Percentiles rank a stretch among this genome's conserved stretches.
Conservation (phyloP, 2,113 vertebrate species). For the Ochotona curzoniae region DNA sequence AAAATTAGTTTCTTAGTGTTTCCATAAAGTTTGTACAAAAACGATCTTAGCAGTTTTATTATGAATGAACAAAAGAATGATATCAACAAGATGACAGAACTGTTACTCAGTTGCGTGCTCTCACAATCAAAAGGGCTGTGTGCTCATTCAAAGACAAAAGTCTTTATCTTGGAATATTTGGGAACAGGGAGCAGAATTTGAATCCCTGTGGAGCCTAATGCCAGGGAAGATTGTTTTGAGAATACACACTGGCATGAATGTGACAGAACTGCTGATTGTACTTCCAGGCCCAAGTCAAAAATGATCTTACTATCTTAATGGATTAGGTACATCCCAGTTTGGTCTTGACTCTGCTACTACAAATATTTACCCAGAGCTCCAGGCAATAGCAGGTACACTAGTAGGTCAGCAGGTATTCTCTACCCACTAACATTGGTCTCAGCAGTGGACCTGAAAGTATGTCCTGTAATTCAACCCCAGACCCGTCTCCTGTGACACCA, state of each 20-base stretch:
- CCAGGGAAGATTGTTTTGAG: background rate
- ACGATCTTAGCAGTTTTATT: background rate
- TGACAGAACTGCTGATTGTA: background rate
- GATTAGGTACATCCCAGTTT: background rate
- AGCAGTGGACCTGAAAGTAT: background rate
- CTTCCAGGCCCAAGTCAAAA: background rate
- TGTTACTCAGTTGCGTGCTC: too few relatives aligned
- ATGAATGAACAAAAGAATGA: background rate
- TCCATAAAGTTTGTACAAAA: conserved; percentile 20
- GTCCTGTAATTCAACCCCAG: background rate
- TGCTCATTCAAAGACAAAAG: background rate
- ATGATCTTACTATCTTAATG: background rate
- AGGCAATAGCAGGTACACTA: background rate
- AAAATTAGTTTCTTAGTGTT: background rate
- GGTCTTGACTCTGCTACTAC: background rate
- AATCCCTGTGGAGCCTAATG: background rate
- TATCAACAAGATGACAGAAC: too few relatives aligned
- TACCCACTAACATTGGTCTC: background rate
- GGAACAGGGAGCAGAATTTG: background rate
- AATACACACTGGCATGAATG: background rate
- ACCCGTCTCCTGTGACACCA: background rate
- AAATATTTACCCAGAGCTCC: background rate
- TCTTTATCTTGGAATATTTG: background rate
- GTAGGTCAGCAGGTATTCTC: background rate
- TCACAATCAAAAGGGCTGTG: background rate